Conservation (phyloP, 2,888 invertebrate genomes). For the Graphium colonna region DNA sequence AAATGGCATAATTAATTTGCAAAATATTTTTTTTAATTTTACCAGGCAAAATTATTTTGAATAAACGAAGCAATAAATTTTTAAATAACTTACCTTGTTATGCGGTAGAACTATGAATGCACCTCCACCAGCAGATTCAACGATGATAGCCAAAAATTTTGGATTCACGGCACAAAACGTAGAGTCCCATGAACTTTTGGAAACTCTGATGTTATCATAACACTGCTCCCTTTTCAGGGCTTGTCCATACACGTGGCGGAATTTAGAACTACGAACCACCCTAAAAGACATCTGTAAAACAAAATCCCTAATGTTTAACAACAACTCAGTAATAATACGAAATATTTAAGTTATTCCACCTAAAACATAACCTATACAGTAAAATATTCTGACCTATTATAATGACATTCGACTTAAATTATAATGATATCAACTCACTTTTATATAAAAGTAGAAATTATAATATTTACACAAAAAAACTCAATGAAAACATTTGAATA, state of each 20-base stretch:
- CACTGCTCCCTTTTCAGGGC: conserved; percentile 96
- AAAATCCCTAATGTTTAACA: conserved; percentile 57
- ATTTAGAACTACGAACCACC: conserved; percentile 98
- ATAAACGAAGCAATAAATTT: too few species aligned
- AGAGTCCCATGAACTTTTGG: conserved; percentile 98
- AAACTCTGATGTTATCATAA: conserved; percentile 97
- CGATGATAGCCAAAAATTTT: conserved; percentile 97
- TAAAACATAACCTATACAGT: conserved; percentile 72
- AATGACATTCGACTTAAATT: conserved; percentile 62
- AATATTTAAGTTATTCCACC: conserved; percentile 55
- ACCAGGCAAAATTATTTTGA: too few species aligned
- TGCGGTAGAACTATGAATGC: conserved; percentile 97
- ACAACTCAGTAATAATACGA: conserved; percentile 53
- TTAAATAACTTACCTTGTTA: conserved; percentile 85
- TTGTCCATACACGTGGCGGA: conserved; percentile 96
- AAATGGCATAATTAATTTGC: too few species aligned
- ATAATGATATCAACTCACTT: conserved; percentile 59
- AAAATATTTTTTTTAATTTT: too few species aligned
- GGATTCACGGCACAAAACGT: conserved; percentile 99
- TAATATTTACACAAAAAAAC: conserved; percentile 63
- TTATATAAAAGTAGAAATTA: conserved; percentile 58
- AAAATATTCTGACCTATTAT: conserved; percentile 72
- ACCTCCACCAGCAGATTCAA: conserved; percentile 97
- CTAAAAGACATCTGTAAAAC: conserved; percentile 93
- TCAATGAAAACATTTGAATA: conserved; percentile 75